Conservation (phyloP, 2,113 vertebrate genomes). For the Echinops telfairi region DNA sequence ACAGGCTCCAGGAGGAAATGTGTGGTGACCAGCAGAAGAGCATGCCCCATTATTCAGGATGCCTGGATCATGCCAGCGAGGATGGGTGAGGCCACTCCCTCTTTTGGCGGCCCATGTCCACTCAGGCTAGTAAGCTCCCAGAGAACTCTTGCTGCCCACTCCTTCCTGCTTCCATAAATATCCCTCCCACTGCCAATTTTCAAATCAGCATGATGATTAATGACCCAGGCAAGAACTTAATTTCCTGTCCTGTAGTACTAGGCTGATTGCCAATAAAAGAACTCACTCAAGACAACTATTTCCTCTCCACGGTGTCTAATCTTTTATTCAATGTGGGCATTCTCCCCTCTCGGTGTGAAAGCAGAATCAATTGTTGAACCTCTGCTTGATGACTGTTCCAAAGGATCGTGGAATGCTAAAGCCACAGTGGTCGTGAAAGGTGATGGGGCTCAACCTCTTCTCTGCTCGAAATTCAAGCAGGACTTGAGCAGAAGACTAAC, state of each 20-base stretch:
- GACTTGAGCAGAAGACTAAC: constrained; percentile 14
- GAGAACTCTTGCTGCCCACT: constrained; percentile 51
- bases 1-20: background rate
- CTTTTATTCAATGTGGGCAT: constrained; percentile 78
- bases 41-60: constrained; percentile 29
- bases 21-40: background rate
- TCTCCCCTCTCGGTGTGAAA: constrained; percentile 74
- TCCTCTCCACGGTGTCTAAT: constrained; percentile 77
- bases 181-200: constrained; percentile 66
- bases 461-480: constrained; percentile 49
- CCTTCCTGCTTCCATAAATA: constrained; percentile 75
- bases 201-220: constrained; percentile 78
- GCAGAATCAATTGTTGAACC: constrained; percentile 77
- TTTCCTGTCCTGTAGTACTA: constrained; percentile 82
- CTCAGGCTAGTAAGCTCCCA: background rate
- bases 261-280: constrained; percentile 81
- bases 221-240: constrained; percentile 79
- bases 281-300: constrained; percentile 79
- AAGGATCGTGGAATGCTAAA: constrained; percentile 64
- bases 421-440: constrained; percentile 55
- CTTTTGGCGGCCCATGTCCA: constrained; percentile 16
- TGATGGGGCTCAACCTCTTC: constrained; percentile 25
- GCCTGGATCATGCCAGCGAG: background rate
- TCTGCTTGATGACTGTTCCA: constrained; percentile 70
- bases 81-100: background rate